Percentiles rank a stretch among this genome's conserved stretches.
Conservation (phyloP, 1,140 invertebrate species). For the Trichomalopsis sarcophagae region DNA sequence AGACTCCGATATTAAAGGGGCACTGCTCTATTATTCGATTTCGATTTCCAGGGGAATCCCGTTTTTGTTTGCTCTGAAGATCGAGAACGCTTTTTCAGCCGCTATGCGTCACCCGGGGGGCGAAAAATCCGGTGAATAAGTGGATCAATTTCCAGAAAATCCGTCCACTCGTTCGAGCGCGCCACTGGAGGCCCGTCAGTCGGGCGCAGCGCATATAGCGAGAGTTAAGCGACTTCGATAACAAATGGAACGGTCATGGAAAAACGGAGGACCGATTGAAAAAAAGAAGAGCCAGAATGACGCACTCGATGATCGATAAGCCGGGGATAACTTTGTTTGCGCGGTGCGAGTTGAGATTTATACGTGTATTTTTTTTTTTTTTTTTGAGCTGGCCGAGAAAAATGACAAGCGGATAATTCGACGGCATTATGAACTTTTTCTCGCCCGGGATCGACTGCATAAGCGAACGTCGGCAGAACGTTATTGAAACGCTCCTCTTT, state of each 20-base stretch:
- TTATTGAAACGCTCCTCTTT: not conserved
- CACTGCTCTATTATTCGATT: not conserved
- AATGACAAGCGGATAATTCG: constrained; percentile 6
- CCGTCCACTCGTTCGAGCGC: not conserved
- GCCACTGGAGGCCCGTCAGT: not conserved
- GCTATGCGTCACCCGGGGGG: not conserved
- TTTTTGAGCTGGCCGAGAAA: not conserved
- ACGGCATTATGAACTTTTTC: constrained; percentile 13
- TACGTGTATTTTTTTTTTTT: not conserved
- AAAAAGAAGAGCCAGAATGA: not conserved
- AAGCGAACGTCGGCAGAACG: not conserved
- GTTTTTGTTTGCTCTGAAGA: not conserved
- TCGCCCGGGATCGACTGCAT: not conserved
- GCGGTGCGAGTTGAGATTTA: not conserved
- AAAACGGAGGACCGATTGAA: not conserved
- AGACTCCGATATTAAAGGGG: not conserved
- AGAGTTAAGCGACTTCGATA: not conserved
- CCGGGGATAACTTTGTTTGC: not conserved
- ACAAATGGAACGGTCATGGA: not conserved
- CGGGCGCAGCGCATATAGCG: not conserved
- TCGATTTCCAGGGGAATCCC: not conserved
- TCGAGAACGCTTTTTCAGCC: not conserved
- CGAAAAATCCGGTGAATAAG: not conserved
- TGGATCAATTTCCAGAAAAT: not conserved
- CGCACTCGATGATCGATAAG: not conserved